Evolutionary conservation across 2,797 vertebrate species (phyloP).

Genomic region (Loriculus beryllinus): DNA sequence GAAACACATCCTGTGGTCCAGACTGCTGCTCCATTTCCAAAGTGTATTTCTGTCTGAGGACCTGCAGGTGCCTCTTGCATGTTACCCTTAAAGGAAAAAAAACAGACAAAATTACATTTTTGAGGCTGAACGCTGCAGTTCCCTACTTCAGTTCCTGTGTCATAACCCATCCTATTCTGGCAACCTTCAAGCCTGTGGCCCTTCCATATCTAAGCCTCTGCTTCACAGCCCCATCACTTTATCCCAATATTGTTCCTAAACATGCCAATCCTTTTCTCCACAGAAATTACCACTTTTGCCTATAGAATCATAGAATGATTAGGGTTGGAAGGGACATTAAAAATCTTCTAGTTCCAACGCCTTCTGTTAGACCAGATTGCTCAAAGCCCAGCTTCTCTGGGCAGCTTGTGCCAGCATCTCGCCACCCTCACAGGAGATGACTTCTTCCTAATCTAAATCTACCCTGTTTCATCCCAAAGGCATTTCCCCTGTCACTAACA

Average conservation of each 20-base stretch:
- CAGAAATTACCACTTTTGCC: not conserved
- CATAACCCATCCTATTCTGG: not conserved
- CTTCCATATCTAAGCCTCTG: not conserved
- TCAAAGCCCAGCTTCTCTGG: not conserved
- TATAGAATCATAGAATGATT: not conserved
- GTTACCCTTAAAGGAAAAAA: not conserved
- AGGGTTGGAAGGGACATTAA: not conserved
- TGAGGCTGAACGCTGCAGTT: not conserved
- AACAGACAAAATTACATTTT: not conserved
- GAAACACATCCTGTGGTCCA: not conserved
- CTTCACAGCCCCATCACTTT: not conserved
- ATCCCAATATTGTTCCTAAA: not conserved
- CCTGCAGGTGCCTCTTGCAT: not conserved
- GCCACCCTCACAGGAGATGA: not conserved
- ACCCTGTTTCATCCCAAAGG: not conserved
- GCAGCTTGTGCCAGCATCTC: not conserved
- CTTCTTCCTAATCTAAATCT: not conserved
- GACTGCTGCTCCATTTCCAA: not conserved
- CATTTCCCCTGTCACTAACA: not conserved
- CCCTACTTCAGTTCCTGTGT: not conserved
- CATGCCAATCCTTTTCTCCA: accelerated
- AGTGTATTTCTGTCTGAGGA: no score
- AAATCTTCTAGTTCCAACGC: not conserved
- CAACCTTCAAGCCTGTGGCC: not conserved
- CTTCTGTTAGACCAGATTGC: not conserved